Evolutionary conservation across 2,888 invertebrate genomes (phyloP).

Genomic region (Cosmopolites sordidus): DNA sequence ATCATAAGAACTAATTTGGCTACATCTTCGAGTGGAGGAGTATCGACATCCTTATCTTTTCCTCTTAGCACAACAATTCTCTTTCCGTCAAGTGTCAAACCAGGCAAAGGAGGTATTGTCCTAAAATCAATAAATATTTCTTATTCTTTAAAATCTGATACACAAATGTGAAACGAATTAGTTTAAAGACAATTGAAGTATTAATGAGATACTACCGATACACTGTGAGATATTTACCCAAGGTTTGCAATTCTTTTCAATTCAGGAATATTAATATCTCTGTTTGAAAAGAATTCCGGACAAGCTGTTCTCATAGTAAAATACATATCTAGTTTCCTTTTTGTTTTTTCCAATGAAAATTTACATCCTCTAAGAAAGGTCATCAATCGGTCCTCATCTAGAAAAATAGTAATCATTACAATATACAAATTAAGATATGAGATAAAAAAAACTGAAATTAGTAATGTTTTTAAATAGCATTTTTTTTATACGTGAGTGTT

Average conservation of each 20-base stretch:
- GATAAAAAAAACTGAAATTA: no score
- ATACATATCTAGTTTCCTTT: slow-evolving; percentile 82
- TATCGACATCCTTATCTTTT: slow-evolving; percentile 63
- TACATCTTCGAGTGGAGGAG: slow-evolving; percentile 69
- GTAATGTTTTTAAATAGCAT: no score
- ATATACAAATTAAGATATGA: no score
- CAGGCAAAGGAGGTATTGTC: slow-evolving; percentile 66
- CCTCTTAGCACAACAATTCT: slow-evolving; percentile 73
- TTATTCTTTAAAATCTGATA: background rate
- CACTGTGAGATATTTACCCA: slow-evolving; percentile 57
- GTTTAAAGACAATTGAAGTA: background rate
- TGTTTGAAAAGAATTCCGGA: slow-evolving; percentile 76
- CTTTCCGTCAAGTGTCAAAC: slow-evolving; percentile 74
- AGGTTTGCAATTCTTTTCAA: slow-evolving; percentile 64
- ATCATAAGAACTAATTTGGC: slow-evolving; percentile 83
- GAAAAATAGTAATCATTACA: no score
- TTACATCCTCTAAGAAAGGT: slow-evolving; percentile 82
- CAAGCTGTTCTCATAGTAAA: slow-evolving; percentile 79
- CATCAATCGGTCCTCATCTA: slow-evolving; percentile 74
- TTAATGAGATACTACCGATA: no score
- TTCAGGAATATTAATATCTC: slow-evolving; percentile 70
- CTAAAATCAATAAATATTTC: slow-evolving; percentile 26
- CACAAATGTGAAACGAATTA: background rate
- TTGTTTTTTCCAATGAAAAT: slow-evolving; percentile 81
- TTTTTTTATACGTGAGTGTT: no score